phyloP scores from a whole-genome alignment of 2,797 vertebrate species.

The Halcyon leucocephala region DNA sequence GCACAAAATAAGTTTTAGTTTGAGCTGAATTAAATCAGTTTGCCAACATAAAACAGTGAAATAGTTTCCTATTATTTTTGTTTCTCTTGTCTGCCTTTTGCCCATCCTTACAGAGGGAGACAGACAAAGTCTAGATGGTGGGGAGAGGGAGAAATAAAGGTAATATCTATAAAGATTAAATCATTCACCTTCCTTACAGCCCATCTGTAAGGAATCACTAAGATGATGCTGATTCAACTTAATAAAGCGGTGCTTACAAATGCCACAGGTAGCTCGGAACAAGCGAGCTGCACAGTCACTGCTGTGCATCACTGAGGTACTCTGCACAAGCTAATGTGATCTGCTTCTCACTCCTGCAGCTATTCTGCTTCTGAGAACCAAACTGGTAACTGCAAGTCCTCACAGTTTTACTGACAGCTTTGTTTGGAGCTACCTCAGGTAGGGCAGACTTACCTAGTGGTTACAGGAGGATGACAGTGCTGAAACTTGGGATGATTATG shows the following conservation, averaged over 20 bases:
- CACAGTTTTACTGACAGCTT: background rate
- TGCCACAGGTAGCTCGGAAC: background rate
- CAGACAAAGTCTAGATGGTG: background rate
- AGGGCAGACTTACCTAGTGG: background rate
- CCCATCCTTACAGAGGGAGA: background rate
- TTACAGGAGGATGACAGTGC: background rate
- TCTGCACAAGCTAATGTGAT: background rate
- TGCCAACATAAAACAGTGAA: background rate
- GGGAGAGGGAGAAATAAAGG: background rate
- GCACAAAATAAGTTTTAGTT: background rate
- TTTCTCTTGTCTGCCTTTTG: background rate
- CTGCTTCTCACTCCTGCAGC: background rate
- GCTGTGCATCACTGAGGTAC: background rate
- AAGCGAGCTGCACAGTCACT: background rate
- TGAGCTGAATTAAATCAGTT: background rate
- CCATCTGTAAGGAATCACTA: background rate
- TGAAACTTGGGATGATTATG: background rate
- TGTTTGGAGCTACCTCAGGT: background rate
- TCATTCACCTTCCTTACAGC: background rate
- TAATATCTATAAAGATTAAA: background rate
- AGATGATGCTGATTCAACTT: fast-evolving
- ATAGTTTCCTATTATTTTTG: background rate
- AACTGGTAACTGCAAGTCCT: background rate
- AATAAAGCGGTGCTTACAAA: background rate
- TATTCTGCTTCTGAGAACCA: background rate